These are phyloP conservation scores for Drosophila pandora DNA, from an alignment of 1,140 invertebrate species.

Conservation along the genomic window DNA sequence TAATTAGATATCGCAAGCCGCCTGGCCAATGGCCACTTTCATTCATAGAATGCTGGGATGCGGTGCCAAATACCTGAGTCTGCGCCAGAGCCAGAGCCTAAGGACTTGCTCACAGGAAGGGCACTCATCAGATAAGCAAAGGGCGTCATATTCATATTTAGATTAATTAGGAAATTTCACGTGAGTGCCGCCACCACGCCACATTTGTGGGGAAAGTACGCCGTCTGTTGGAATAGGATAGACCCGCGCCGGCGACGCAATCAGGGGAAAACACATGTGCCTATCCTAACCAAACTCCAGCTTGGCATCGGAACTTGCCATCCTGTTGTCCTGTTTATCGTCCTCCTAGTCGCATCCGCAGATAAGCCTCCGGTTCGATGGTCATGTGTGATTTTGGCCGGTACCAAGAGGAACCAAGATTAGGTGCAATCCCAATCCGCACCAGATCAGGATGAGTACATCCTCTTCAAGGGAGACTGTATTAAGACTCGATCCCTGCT, in stretches of 20 bases:
- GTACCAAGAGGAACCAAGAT: neutral
- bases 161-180: constrained; percentile 70
- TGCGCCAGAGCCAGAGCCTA: constrained; percentile 16
- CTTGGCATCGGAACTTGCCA: constrained; percentile 5
- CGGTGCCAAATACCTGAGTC: constrained; percentile 10
- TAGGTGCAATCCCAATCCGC: constrained; percentile 1
- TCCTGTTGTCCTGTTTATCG: constrained; percentile 35
- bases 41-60: constrained; percentile 60
- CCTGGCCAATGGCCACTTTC: constrained; percentile 39
- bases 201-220: constrained; percentile 32
- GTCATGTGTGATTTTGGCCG: constrained; percentile 7
- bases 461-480: neutral
- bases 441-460: constrained; percentile 1
- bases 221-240: constrained; percentile 33
- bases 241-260: constrained; percentile 40
- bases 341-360: constrained; percentile 14
- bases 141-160: constrained; percentile 58
- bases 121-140: constrained; percentile 49
- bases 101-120: constrained; percentile 20
- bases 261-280: constrained; percentile 53
- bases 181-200: neutral
- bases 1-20: constrained; percentile 60
- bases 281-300: constrained; percentile 61
- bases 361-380: constrained; percentile 42
- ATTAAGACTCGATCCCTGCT: neutral